Percentiles rank a stretch among this genome's conserved stretches.
These are phyloP conservation scores for Anoura caudifer DNA, from an alignment of 2,113 vertebrate genomes.

Conservation along the genomic window DNA sequence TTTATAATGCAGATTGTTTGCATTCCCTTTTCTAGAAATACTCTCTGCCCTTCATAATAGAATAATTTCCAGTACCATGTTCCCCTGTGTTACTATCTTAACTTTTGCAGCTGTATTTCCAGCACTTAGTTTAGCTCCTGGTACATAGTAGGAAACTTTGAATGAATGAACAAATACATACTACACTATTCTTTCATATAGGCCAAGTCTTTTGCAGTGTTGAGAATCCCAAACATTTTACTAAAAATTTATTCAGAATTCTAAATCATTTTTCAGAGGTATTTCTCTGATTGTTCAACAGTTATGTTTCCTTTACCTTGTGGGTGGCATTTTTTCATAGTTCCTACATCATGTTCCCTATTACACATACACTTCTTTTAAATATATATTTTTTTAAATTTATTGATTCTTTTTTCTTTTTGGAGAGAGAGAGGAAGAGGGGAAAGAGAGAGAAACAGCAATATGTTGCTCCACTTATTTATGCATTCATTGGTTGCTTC, in stretches of 20 bases:
- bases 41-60: not conserved
- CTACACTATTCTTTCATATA: not conserved
- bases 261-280: slow-evolving; percentile 23
- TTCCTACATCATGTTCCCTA: not conserved
- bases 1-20: not conserved
- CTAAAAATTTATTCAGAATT: slow-evolving; percentile 11
- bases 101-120: not conserved
- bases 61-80: slow-evolving; percentile 8
- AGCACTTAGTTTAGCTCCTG: not conserved
- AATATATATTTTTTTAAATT: no score
- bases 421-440: no score
- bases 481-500: no score
- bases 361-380: not conserved
- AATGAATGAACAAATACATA: not conserved
- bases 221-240: slow-evolving; percentile 46
- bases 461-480: no score
- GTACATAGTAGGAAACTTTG: not conserved
- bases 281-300: not conserved
- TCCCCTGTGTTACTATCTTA: not conserved
- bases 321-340: not conserved
- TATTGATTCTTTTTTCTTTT: no score
- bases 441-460: no score
- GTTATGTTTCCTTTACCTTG: slow-evolving; percentile 16
- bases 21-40: slow-evolving; percentile 20
- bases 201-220: not conserved